Evolutionary conservation across 2,888 invertebrate genomes (phyloP).

Genomic region (Yponomeuta plumbellus): DNA sequence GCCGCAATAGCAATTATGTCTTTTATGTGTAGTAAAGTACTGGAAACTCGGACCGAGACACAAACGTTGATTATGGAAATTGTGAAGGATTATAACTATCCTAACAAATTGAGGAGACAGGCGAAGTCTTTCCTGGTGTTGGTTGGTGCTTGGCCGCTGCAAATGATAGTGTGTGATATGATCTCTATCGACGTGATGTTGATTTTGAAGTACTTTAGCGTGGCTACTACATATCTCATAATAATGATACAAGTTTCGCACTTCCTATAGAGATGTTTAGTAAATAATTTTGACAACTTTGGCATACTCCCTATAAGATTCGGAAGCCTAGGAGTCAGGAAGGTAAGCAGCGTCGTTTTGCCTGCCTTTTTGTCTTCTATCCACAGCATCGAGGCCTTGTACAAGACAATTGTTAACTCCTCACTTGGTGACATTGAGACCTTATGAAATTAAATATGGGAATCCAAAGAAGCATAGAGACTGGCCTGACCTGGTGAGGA

Average conservation of each 20-base stretch:
- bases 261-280: slow-evolving; percentile 15
- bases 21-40: slow-evolving; percentile 42
- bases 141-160: slow-evolving; percentile 47
- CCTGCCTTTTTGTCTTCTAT: too few species aligned
- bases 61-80: slow-evolving; percentile 48
- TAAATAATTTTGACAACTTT: too few species aligned
- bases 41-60: slow-evolving; percentile 37
- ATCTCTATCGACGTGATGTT: slow-evolving; percentile 20
- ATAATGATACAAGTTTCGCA: slow-evolving; percentile 22
- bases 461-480: too few species aligned
- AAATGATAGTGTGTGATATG: slow-evolving; percentile 23
- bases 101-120: slow-evolving; percentile 43
- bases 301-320: too few species aligned
- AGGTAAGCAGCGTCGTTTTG: too few species aligned
- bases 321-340: too few species aligned
- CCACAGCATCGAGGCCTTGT: too few species aligned
- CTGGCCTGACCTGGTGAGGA: too few species aligned
- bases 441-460: too few species aligned
- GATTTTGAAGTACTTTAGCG: slow-evolving; percentile 21
- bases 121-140: slow-evolving; percentile 55
- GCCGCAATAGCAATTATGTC: slow-evolving; percentile 40
- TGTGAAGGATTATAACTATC: slow-evolving; percentile 52
- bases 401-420: too few species aligned
- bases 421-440: too few species aligned
- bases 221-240: slow-evolving; percentile 21